A percentile compares a stretch with the other conserved stretches of the same genome.
Conservation (phyloP, 2,888 invertebrate genomes). For the Tortrix viridana region DNA sequence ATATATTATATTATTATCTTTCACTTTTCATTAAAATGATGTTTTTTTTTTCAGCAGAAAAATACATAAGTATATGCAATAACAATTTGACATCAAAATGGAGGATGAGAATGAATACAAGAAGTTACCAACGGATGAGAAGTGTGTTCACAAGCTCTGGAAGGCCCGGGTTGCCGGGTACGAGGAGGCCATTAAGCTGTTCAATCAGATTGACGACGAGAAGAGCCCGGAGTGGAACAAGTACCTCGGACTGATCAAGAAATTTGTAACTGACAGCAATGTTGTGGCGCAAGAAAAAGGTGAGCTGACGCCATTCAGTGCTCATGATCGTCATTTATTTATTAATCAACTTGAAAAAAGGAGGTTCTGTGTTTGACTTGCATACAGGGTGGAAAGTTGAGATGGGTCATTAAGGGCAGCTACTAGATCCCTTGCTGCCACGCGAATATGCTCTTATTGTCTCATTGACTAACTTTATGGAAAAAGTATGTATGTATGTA, state of each 20-base stretch:
- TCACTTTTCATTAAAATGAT: no score
- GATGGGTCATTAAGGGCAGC: no score
- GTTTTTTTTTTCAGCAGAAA: conserved; percentile 13
- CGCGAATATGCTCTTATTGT: no score
- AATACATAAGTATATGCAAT: conserved; percentile 41
- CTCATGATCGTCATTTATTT: no score
- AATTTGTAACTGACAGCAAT: conserved; percentile 97
- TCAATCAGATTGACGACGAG: conserved; percentile 94
- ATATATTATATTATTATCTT: no score
- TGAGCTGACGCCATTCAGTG: no score
- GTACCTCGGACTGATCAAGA: conserved; percentile 95
- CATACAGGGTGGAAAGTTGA: no score
- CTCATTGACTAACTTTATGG: no score
- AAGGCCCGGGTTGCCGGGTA: conserved; percentile 97
- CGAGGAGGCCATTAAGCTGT: conserved; percentile 95
- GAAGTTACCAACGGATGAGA: conserved; percentile 94
- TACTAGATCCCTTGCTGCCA: no score
- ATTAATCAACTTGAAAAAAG: no score
- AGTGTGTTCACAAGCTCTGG: conserved; percentile 97
- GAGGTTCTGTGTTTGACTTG: no score
- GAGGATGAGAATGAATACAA: conserved; percentile 95
- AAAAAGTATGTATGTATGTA: no score
- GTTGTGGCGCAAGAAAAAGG: conserved; percentile 98
- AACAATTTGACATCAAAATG: conserved; percentile 77
- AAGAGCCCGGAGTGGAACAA: conserved; percentile 97